phyloP scores from a whole-genome alignment of 2,888 invertebrate species.

The Teleogryllus oceanicus region DNA sequence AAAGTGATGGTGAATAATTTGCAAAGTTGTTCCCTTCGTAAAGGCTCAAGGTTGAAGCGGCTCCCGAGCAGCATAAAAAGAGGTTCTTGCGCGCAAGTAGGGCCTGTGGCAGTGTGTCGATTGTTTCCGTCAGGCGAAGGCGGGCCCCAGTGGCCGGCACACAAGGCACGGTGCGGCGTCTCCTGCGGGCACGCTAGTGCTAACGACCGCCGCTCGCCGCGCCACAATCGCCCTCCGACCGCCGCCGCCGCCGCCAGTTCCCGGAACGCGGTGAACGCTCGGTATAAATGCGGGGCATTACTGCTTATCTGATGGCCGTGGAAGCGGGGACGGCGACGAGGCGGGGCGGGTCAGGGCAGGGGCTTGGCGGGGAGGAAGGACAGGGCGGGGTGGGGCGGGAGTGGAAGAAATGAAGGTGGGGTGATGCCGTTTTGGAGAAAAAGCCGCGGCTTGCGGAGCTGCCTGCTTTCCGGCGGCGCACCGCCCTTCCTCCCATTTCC shows the following conservation, averaged over 20 bases:
- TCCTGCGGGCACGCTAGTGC: background rate
- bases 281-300: background rate
- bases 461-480: background rate
- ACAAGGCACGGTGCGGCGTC: background rate
- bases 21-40: too few species aligned
- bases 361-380: background rate
- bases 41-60: too few species aligned
- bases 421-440: background rate
- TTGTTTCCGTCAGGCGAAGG: too few species aligned
- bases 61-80: too few species aligned
- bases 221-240: background rate
- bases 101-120: too few species aligned
- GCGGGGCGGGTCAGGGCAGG: background rate
- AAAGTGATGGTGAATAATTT: too few species aligned
- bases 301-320: slow-evolving; percentile 7
- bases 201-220: background rate
- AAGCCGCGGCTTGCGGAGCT: background rate
- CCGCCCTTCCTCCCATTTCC: background rate
- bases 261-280: background rate
- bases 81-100: too few species aligned
- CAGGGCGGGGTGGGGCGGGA: background rate
- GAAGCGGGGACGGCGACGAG: background rate
- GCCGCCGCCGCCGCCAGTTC: background rate
- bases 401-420: background rate
- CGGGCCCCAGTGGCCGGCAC: too few species aligned